These are phyloP conservation scores for Venturia canescens DNA, from an alignment of 1,140 invertebrate genomes.

Conservation along the genomic window DNA sequence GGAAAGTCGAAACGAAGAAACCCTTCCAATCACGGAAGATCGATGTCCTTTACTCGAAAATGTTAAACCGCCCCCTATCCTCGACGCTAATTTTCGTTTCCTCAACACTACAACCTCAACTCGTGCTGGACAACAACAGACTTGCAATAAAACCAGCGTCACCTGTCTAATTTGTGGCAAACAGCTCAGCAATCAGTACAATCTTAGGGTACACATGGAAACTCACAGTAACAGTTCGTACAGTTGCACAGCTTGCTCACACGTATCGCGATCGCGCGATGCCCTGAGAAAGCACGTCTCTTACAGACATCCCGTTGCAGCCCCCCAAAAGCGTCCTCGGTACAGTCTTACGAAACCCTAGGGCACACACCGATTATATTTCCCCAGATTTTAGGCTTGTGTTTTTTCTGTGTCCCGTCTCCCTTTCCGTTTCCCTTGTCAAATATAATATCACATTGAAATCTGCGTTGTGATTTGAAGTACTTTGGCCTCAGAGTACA, in stretches of 20 bases:
- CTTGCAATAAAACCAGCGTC: constrained; percentile 78
- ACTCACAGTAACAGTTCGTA: constrained; percentile 90
- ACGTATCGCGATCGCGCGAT: constrained; percentile 90
- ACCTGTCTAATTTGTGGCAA: constrained; percentile 92
- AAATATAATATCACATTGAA: neutral
- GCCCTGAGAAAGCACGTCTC: constrained; percentile 92
- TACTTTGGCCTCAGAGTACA: no score
- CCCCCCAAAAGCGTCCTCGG: constrained; percentile 72
- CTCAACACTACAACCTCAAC: constrained; percentile 53
- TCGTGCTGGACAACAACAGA: constrained; percentile 55
- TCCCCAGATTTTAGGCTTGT: constrained; percentile 32
- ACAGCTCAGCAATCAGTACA: constrained; percentile 93
- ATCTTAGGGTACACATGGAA: constrained; percentile 92
- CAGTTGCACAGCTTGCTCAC: constrained; percentile 89
- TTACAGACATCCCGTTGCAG: constrained; percentile 85
- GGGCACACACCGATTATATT: neutral
- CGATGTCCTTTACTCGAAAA: constrained; percentile 62
- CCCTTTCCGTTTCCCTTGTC: neutral
- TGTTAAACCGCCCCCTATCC: constrained; percentile 63
- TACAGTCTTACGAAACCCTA: constrained; percentile 61
- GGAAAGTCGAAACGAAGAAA: constrained; percentile 55
- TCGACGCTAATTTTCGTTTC: constrained; percentile 71
- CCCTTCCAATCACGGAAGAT: constrained; percentile 52
- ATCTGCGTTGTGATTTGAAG: neutral
- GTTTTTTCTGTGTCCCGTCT: constrained; percentile 1